A percentile compares a stretch with the other conserved stretches of the same genome.
These are phyloP conservation scores for Pseudorhombus dupliciocellatus DNA, from an alignment of 2,113 vertebrate species.

Conservation along the genomic window DNA sequence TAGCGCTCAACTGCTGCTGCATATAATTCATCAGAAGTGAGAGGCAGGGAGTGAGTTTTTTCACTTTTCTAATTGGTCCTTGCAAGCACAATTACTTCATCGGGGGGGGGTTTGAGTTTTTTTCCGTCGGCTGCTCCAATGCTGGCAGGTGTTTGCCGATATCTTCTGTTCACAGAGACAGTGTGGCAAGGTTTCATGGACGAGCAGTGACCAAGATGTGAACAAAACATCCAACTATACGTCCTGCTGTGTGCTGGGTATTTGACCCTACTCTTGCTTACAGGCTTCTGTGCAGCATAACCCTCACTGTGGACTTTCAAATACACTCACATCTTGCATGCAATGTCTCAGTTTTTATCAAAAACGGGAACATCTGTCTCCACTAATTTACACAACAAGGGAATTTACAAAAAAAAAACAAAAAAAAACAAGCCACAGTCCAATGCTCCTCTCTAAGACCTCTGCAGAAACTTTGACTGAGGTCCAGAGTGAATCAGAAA, in stretches of 20 bases:
- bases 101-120: not conserved
- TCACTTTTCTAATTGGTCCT: not conserved
- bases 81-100: not conserved
- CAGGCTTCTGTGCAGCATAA: no score
- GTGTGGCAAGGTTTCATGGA: not conserved
- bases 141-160: not conserved
- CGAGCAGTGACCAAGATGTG: not conserved
- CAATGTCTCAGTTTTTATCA: not conserved
- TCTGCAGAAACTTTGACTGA: not conserved
- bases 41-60: not conserved
- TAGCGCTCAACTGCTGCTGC: not conserved
- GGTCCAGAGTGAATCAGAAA: constrained; percentile 2
- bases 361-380: constrained; percentile 5
- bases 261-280: not conserved
- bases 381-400: not conserved
- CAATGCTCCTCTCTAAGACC: constrained; percentile 7
- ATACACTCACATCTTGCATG: not conserved
- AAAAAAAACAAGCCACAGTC: constrained; percentile 6
- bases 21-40: not conserved
- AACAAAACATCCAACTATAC: not conserved
- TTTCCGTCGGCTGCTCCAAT: not conserved
- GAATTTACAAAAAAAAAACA: not conserved
- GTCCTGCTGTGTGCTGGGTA: not conserved
- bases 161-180: not conserved
- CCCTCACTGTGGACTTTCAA: not conserved